These are phyloP conservation scores for Champsocephalus esox DNA, from an alignment of 2,797 vertebrate genomes.

Conservation along the genomic window DNA sequence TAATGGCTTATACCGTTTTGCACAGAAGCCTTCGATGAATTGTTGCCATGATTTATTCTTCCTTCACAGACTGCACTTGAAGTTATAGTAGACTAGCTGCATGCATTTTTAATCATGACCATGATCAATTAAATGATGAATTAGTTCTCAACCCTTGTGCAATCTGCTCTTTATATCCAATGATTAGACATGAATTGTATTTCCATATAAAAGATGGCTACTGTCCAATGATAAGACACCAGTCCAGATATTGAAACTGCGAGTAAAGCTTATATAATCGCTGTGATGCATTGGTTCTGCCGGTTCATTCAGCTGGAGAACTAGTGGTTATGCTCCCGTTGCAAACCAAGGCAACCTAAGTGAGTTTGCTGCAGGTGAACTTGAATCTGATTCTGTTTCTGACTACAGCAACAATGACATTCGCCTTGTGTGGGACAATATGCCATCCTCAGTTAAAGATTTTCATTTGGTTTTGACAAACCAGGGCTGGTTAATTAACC, in stretches of 20 bases:
- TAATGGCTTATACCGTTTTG: constrained; percentile 37
- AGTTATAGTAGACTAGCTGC: constrained; percentile 30
- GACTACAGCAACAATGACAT: not conserved
- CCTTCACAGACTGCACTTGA: constrained; percentile 4
- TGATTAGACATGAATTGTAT: constrained; percentile 13
- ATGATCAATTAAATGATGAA: constrained; percentile 11
- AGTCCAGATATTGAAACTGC: constrained; percentile 3
- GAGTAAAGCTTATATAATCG: not conserved
- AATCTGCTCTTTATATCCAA: constrained; percentile 3
- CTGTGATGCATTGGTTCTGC: not conserved
- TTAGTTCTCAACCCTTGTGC: constrained; percentile 11
- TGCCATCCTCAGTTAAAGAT: not conserved
- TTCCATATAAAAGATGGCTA: not conserved
- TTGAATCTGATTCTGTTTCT: not conserved
- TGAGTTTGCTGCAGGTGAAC: not conserved
- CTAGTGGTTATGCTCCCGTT: not conserved
- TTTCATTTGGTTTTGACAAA: not conserved
- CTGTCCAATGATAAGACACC: not conserved
- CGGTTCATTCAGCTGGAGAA: not conserved
- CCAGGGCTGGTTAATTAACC: not conserved
- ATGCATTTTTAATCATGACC: constrained; percentile 14
- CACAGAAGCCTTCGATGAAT: constrained; percentile 33
- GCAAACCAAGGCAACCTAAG: not conserved
- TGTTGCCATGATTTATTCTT: constrained; percentile 22
- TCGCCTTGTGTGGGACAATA: not conserved